phyloP scores from a whole-genome alignment of 2,113 vertebrate genomes.

The Clarias gariepinus region DNA sequence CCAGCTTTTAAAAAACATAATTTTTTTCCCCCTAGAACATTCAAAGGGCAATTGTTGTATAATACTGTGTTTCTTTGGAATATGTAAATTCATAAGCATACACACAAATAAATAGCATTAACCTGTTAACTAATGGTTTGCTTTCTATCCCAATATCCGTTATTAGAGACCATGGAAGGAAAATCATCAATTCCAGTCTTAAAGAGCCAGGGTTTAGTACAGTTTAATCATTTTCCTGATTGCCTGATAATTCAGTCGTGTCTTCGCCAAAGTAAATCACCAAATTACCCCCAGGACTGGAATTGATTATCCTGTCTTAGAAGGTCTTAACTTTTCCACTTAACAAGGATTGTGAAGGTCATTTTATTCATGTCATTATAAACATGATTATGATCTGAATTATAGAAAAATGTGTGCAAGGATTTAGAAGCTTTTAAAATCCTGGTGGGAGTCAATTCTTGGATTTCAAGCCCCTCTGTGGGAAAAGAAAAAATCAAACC shows the following conservation, averaged over 20 bases:
- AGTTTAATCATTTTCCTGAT: background rate
- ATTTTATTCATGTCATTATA: conserved; percentile 17
- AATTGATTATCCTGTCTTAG: background rate
- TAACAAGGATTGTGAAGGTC: background rate
- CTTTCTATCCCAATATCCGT: background rate
- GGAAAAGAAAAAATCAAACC: conserved; percentile 73
- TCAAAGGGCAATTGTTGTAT: background rate
- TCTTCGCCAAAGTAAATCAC: background rate
- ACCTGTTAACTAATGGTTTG: conserved; percentile 22
- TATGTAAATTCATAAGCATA: background rate
- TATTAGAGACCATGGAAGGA: conserved; percentile 16
- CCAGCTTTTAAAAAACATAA: conserved; percentile 2
- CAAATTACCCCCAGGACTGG: background rate
- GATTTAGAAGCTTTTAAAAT: conserved; percentile 14
- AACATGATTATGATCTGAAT: conserved; percentile 6
- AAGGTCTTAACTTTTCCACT: background rate
- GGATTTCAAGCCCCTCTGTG: conserved; percentile 79
- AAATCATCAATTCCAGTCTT: conserved; percentile 6
- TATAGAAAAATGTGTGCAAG: background rate
- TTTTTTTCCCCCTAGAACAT: background rate
- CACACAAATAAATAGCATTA: background rate
- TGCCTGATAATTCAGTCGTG: background rate
- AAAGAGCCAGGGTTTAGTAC: background rate
- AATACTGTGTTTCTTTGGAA: background rate
- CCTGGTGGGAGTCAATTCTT: conserved; percentile 61